Conservation (phyloP, 2,113 vertebrate genomes). For the Podarcis muralis region DNA sequence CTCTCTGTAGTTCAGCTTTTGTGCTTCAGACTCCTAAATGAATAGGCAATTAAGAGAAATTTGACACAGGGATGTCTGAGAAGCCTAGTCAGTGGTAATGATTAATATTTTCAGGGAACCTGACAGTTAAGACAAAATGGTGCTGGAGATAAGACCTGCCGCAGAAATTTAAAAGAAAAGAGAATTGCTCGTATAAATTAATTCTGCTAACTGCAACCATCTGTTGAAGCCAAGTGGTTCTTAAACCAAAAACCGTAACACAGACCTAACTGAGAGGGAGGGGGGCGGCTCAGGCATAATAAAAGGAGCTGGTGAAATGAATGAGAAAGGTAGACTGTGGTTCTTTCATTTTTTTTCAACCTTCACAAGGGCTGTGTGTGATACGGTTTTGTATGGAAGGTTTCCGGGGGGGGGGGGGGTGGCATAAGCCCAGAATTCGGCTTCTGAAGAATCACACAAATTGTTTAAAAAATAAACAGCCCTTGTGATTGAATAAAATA, state of each 20-base stretch:
- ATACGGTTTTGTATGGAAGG: too few species aligned
- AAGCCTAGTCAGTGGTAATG: conserved; percentile 48
- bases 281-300: conserved; percentile 49
- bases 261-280: conserved; percentile 30
- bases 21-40: conserved; percentile 58
- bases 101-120: conserved; percentile 64
- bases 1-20: conserved; percentile 47
- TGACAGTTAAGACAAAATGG: conserved; percentile 61
- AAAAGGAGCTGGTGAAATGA: conserved; percentile 39
- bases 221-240: conserved; percentile 57
- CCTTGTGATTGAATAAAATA: background rate
- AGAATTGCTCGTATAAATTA: conserved; percentile 36
- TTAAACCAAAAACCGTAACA: conserved; percentile 41
- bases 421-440: too few species aligned
- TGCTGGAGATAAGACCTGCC: conserved; percentile 35
- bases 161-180: conserved; percentile 10
- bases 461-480: background rate
- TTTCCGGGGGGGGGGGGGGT: too few species aligned
- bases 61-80: conserved; percentile 34
- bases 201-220: conserved; percentile 35
- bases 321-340: conserved; percentile 14
- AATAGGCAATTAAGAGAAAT: conserved; percentile 56
- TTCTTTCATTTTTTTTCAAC: conserved; percentile 50
- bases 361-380: background rate
- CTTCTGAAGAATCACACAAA: background rate